Conservation (phyloP, 1,140 invertebrate species). For the Eriosoma lanigerum region DNA sequence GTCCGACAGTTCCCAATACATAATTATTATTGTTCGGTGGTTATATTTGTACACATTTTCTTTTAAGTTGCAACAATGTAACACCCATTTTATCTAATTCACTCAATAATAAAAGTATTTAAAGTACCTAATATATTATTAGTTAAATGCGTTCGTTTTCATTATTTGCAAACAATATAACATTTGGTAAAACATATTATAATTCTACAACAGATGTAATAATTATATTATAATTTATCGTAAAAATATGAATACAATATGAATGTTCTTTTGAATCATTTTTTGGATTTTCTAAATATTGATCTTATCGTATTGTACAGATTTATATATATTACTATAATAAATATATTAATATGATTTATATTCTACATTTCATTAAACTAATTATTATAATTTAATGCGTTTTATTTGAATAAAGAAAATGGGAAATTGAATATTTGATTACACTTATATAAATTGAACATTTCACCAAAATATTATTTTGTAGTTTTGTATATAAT, state of each 20-base stretch:
- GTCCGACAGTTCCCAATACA: neutral
- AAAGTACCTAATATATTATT: too few relatives aligned
- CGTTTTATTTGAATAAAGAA: too few relatives aligned
- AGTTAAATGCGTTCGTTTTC: too few relatives aligned
- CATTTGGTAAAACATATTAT: slow-evolving; percentile 11
- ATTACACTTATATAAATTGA: too few relatives aligned
- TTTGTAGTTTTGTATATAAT: too few relatives aligned
- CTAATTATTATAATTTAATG: too few relatives aligned
- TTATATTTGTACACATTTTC: neutral
- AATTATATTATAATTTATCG: neutral
- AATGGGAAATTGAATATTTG: too few relatives aligned
- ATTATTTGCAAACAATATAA: neutral
- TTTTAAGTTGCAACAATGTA: too few relatives aligned
- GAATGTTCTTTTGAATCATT: neutral
- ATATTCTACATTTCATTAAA: too few relatives aligned
- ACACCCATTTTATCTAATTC: slow-evolving; percentile 27
- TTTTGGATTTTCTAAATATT: neutral
- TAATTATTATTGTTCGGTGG: neutral
- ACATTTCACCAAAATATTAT: too few relatives aligned
- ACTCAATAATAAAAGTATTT: slow-evolving; percentile 6
- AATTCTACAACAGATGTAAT: slow-evolving; percentile 12
- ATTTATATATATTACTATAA: too few relatives aligned
- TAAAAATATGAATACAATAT: neutral
- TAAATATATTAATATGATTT: neutral
- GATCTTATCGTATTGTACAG: neutral